Evolutionary conservation across 2,113 vertebrate species (phyloP).

Genomic region (Rhinopomastus cyanomelas): DNA sequence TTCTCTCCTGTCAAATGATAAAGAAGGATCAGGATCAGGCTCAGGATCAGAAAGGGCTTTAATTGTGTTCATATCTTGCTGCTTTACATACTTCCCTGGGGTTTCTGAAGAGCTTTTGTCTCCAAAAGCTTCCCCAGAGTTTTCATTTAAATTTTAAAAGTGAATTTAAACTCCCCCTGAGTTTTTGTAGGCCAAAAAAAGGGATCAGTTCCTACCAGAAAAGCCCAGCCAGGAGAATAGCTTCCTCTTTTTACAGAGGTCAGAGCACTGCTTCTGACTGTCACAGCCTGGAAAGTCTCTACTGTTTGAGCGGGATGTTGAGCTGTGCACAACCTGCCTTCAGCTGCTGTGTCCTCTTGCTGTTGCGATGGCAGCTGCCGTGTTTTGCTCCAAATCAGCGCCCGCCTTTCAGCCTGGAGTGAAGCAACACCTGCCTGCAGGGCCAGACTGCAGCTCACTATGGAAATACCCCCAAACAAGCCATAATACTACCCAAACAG

Average conservation of each 20-base stretch:
- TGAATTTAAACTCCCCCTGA: too few species aligned
- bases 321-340: not conserved
- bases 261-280: not conserved
- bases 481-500: conserved; percentile 50
- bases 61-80: fast-evolving
- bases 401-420: not conserved
- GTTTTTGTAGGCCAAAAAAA: not conserved
- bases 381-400: not conserved
- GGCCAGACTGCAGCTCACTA: conserved; percentile 49
- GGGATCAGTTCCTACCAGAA: not conserved
- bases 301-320: not conserved
- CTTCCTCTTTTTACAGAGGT: not conserved
- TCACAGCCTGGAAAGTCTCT: not conserved
- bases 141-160: too few species aligned
- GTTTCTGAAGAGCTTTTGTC: too few species aligned
- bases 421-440: not conserved
- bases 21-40: not conserved
- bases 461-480: conserved; percentile 65
- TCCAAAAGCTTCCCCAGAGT: too few species aligned
- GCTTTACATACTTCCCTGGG: not conserved
- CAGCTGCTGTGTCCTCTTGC: conserved; percentile 35
- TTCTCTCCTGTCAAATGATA: not conserved
- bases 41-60: not conserved
- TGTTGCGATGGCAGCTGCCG: conserved; percentile 37
- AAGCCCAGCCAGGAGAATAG: not conserved